A percentile compares a stretch with the other conserved stretches of the same genome.
These are phyloP conservation scores for Drosophila mulleri DNA, from an alignment of 2,888 invertebrate species.

Conservation along the genomic window DNA sequence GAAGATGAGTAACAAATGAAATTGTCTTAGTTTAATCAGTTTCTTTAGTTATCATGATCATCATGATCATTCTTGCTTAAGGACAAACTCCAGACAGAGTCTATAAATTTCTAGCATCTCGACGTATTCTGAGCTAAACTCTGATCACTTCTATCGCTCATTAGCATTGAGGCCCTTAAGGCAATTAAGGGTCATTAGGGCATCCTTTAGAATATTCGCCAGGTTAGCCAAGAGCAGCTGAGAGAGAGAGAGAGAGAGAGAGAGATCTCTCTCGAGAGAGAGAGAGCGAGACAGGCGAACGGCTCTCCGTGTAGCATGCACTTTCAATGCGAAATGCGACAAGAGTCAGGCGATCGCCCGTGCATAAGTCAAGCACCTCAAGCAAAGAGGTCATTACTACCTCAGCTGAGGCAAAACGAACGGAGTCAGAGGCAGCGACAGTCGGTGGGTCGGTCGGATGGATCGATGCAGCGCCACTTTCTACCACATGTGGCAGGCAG, in stretches of 20 bases:
- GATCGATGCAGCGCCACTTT: slow-evolving; percentile 61
- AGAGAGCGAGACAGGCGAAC: no score
- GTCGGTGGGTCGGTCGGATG: no score
- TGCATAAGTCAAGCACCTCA: slow-evolving; percentile 71
- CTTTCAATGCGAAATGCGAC: slow-evolving; percentile 33
- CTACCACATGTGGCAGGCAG: slow-evolving; percentile 66
- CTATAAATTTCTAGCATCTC: no score
- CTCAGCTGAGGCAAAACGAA: slow-evolving; percentile 29
- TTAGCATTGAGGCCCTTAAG: neutral
- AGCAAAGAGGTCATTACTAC: slow-evolving; percentile 72
- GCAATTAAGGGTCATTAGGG: slow-evolving; percentile 7
- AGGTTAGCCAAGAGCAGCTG: no score
- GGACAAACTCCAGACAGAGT: no score
- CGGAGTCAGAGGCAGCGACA: no score
- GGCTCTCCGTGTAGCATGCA: slow-evolving; percentile 5
- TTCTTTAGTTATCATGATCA: neutral
- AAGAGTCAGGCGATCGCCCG: slow-evolving; percentile 42
- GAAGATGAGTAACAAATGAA: neutral
- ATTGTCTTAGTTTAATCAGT: neutral
- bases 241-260: no score
- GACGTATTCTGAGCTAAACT: neutral
- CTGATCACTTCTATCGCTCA: neutral
- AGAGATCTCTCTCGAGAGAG: no score
- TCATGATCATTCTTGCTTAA: neutral
- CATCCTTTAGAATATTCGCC: neutral